These are phyloP conservation scores for Macrostomum lignano DNA, from an alignment of 1,140 invertebrate species.

Conservation along the genomic window DNA sequence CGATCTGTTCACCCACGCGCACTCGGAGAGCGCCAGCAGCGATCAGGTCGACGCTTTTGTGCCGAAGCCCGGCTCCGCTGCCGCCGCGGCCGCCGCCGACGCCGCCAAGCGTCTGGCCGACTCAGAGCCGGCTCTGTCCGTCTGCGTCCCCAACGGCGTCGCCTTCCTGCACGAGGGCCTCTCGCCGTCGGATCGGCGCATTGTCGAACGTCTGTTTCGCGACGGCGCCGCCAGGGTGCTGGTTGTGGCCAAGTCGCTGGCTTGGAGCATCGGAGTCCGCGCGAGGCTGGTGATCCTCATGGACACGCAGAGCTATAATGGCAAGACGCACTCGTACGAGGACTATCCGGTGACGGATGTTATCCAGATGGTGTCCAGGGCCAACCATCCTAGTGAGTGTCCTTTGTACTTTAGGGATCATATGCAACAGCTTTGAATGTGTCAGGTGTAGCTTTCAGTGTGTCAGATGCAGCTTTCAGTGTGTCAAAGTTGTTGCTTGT, in stretches of 20 bases:
- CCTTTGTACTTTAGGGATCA: no score
- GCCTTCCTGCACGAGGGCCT: conserved; percentile 87
- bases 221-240: conserved; percentile 70
- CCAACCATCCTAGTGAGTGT: no score
- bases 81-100: background rate
- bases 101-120: conserved; percentile 35
- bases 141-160: conserved; percentile 55
- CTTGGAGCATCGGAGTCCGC: conserved; percentile 59
- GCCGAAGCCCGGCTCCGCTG: background rate
- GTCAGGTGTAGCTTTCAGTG: no score
- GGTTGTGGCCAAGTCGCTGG: conserved; percentile 58
- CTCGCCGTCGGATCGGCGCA: conserved; percentile 43
- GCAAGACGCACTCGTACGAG: conserved; percentile 53
- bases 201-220: conserved; percentile 71
- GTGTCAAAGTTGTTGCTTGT: no score
- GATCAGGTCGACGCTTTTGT: conserved; percentile 5
- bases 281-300: conserved; percentile 78
- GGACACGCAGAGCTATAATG: conserved; percentile 90
- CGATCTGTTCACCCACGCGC: conserved; percentile 29
- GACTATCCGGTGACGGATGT: conserved; percentile 92
- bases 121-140: background rate
- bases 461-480: no score
- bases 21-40: background rate
- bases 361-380: conserved; percentile 68
- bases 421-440: no score